These are phyloP conservation scores for Ctenopoma kingsleyae DNA, from an alignment of 2,797 vertebrate genomes.

Conservation along the genomic window DNA sequence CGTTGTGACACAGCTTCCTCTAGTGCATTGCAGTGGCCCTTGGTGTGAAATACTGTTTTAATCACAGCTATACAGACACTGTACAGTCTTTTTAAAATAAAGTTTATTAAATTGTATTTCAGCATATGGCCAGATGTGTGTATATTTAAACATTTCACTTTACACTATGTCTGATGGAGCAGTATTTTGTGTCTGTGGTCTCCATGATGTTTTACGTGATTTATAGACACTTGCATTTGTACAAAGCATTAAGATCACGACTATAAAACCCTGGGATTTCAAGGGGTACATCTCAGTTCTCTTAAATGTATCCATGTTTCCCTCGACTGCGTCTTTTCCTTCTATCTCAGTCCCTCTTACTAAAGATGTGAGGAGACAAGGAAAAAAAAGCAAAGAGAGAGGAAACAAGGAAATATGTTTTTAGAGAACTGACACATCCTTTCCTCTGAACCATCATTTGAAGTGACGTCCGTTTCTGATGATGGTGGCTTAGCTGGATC, in stretches of 20 bases:
- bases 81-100: not conserved
- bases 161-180: not conserved
- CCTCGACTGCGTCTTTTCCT: not conserved
- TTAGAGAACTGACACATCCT: not conserved
- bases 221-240: not conserved
- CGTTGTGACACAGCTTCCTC: not conserved
- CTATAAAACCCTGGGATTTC: not conserved
- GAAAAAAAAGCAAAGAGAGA: not conserved
- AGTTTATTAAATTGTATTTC: not conserved
- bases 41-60: constrained; percentile 15
- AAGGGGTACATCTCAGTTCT: not conserved
- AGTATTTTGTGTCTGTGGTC: not conserved
- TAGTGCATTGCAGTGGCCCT: not conserved
- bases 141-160: not conserved
- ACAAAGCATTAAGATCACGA: not conserved
- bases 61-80: constrained; percentile 20
- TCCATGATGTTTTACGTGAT: not conserved
- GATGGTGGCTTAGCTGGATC: not conserved
- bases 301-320: not conserved
- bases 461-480: not conserved
- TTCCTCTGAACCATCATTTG: not conserved
- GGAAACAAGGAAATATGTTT: not conserved
- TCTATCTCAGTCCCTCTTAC: not conserved
- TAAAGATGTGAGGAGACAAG: not conserved
- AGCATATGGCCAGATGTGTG: not conserved